Base-by-base conservation (phyloP, 1,140 invertebrate genomes). In the Drosophila pallidifrons region DNA sequence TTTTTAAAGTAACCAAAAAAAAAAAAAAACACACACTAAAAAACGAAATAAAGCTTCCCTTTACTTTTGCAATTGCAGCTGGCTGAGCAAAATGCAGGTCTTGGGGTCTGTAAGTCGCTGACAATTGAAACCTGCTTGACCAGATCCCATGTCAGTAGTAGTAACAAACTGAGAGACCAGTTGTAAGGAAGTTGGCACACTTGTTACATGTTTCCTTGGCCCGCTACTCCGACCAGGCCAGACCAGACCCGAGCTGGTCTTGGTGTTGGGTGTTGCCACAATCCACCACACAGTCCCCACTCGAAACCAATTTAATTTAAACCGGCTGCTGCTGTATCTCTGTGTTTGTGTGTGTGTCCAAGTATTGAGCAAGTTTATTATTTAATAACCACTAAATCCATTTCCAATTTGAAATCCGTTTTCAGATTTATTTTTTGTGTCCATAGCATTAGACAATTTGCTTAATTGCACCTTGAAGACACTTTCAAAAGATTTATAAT, bases 111-210 rank as follows among this genome's bases (percentile, higher is more conserved):
- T 86, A 63, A 74, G 79, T 79, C 75, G 47, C n/a, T 59, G 45
- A 20, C 32, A 52, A n/a, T 30, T 69, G 46, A 49, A 87, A 86
- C 82, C 67, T 67, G 82, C 79, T 54, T 82, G 75, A 86, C 82
- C 77, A 80, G 82, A 58, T 81, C 47, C 58, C 11, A 20, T 46
- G 43, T 25, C 20, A 25, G 20, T 25, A 25, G 20, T 43, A 57
- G 49, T 15, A 51, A 45, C 51, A 16, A 32, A 32, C 5, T 8
- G 32, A 32, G 43, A 38, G 38, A 79, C 75, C 82, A 82, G 73
- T 79, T 88, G 61, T 67, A 88, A 82, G 79, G 83, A 88, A 87
- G 82, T 79, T 88, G 83, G 79, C 83, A 79, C 76, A 86, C 68
- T 82, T 79, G 82, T 46, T 82, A 70, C 83, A 70, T 73, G 79